These are phyloP conservation scores for Zosterops lateralis DNA, from an alignment of 2,113 vertebrate species.

Conservation along the genomic window DNA sequence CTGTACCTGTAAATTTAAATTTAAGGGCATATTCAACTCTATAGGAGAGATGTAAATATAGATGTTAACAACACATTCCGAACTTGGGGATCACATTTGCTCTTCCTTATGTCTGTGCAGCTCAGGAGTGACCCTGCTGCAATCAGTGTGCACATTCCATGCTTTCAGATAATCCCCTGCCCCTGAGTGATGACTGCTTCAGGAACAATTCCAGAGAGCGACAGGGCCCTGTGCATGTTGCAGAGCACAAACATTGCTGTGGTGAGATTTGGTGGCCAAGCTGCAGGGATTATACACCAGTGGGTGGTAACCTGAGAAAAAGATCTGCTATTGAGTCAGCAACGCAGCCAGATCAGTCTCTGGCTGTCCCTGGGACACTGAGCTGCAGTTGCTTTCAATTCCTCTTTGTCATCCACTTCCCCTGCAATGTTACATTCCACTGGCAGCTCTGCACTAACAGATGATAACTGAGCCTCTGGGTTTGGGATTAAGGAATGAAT, in stretches of 20 bases:
- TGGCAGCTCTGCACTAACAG: background rate
- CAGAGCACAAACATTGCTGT: background rate
- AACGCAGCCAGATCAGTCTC: background rate
- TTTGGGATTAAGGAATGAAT: slow-evolving; percentile 5
- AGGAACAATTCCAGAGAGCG: background rate
- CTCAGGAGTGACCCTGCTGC: background rate
- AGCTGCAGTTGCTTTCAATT: background rate
- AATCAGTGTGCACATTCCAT: background rate
- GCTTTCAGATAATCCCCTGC: background rate
- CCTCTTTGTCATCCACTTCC: background rate
- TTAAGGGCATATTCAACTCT: background rate
- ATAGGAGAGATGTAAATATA: background rate
- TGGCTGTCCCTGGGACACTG: background rate
- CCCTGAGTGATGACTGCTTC: background rate
- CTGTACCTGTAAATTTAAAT: background rate
- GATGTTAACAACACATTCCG: background rate
- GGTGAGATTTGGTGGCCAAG: background rate
- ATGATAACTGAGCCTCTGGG: background rate
- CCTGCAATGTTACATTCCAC: background rate
- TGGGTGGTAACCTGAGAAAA: background rate
- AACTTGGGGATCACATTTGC: background rate
- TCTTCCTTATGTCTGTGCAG: background rate
- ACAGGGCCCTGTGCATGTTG: background rate
- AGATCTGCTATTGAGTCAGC: background rate
- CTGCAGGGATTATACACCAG: background rate